Conservation (phyloP, 2,888 invertebrate genomes). For the Fragum whitleyi region DNA sequence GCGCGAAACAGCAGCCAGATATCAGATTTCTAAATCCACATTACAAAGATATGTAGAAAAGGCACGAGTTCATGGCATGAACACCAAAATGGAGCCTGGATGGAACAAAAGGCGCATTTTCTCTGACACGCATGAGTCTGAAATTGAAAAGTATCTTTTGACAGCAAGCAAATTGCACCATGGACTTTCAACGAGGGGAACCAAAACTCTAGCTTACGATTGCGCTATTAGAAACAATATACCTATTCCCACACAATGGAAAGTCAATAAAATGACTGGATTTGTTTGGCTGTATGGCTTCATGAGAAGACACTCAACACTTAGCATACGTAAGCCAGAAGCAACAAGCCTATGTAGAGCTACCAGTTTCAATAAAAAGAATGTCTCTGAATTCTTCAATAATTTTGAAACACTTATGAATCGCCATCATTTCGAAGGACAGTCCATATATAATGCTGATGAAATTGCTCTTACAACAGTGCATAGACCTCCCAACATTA, state of each 20-base stretch:
- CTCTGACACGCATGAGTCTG: background rate
- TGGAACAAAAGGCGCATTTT: background rate
- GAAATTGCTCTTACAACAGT: slow-evolving; percentile 23
- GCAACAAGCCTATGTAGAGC: slow-evolving; percentile 44
- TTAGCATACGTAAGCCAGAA: slow-evolving; percentile 10
- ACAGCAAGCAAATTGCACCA: slow-evolving; percentile 5
- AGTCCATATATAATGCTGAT: slow-evolving; percentile 21
- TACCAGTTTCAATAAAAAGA: slow-evolving; percentile 56
- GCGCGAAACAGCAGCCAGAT: background rate
- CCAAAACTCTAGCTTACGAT: background rate
- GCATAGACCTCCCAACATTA: background rate
- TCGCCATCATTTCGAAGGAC: background rate
- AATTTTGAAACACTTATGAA: slow-evolving; percentile 33
- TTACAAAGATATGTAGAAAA: background rate
- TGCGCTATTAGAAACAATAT: background rate
- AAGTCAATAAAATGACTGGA: background rate
- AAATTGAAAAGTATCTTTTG: background rate
- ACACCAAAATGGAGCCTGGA: background rate
- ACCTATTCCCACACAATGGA: slow-evolving; percentile 11
- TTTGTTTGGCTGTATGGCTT: slow-evolving; percentile 3
- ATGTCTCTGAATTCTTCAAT: slow-evolving; percentile 48
- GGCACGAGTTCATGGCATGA: background rate
- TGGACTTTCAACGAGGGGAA: slow-evolving; percentile 3
- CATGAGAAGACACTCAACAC: slow-evolving; percentile 18
- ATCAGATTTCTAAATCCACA: background rate